These are phyloP conservation scores for Craseonycteris thonglongyai DNA, from an alignment of 2,113 vertebrate species.

Conservation along the genomic window DNA sequence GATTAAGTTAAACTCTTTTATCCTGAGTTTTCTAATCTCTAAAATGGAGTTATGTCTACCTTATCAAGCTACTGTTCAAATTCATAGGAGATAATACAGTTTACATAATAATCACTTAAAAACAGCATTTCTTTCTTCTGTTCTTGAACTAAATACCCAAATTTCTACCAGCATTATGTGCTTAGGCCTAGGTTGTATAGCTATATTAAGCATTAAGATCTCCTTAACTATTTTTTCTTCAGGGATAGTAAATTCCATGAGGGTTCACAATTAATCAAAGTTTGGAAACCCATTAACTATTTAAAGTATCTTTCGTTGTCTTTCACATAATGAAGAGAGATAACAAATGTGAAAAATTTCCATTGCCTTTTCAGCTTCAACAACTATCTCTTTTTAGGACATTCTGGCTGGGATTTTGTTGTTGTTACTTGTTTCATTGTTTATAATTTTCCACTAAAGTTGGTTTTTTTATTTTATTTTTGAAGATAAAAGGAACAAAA, in stretches of 20 bases:
- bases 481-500: neutral
- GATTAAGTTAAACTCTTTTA: fast-evolving
- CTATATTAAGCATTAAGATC: neutral
- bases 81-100: neutral
- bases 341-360: neutral
- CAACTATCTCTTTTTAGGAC: neutral
- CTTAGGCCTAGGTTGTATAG: neutral
- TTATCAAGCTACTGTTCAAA: neutral
- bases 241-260: neutral
- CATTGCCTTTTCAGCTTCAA: neutral
- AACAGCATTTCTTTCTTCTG: neutral
- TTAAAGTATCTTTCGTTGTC: neutral
- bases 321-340: neutral
- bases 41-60: neutral
- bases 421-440: neutral
- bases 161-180: neutral
- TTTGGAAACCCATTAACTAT: neutral
- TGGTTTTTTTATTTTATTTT: neutral
- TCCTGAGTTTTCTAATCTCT: neutral
- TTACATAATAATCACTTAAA: neutral
- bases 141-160: neutral
- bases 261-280: neutral
- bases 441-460: neutral
- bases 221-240: neutral
- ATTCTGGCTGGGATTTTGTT: neutral